Evolutionary conservation across 2,888 invertebrate species (phyloP), one percentile per base, ranked within the genome.

Genomic region (Ornithoptera alexandrae): DNA sequence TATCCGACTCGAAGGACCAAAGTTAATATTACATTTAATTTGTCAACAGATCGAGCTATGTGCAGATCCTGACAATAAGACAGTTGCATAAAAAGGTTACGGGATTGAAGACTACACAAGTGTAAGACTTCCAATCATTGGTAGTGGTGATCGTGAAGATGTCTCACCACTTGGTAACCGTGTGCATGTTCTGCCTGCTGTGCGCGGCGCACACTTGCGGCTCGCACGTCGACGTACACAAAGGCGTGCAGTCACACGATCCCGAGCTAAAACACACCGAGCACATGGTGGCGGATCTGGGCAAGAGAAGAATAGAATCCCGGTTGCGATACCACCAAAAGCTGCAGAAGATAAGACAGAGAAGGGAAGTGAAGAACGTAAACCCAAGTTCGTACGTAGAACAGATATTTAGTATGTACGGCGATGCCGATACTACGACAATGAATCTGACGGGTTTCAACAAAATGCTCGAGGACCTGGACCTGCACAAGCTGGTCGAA

Each of bases 101-200:
- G 72, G 71, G 63, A 30, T 58, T 70, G 69, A 73, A 69, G 42
- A 30, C 58, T 65, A 56, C 24, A n/a, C 17, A 65, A 60, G 39
- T 64, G 68, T 70, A 72, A 75, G 68, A 65, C 66, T 39, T 70
- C 56, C 65, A 68, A 67, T 58, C 77, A 79, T 78, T 62, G 59
- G 79, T 78, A 81, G 78, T 69, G 30, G 39, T 39, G 39, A 39
- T 12, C 22, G 17, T 50, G 69, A 85, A 80, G 73, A 92, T 92
- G 92, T 87, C 92, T 12, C 90, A 86, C 68, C 90, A 95, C 80
- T 92, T 97, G 70, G 95, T 97, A 77, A 95, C 96, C 18, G 96
- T 96, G n/a, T 96, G 97, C 82, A 95, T 97, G 87, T 95, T 97
- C 78, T 97, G 97, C 81, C 93, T 97, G 63, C 89, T 97, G 0